These are phyloP conservation scores for Cacoxenus indagator DNA, from an alignment of 2,888 invertebrate genomes.

Conservation along the genomic window DNA sequence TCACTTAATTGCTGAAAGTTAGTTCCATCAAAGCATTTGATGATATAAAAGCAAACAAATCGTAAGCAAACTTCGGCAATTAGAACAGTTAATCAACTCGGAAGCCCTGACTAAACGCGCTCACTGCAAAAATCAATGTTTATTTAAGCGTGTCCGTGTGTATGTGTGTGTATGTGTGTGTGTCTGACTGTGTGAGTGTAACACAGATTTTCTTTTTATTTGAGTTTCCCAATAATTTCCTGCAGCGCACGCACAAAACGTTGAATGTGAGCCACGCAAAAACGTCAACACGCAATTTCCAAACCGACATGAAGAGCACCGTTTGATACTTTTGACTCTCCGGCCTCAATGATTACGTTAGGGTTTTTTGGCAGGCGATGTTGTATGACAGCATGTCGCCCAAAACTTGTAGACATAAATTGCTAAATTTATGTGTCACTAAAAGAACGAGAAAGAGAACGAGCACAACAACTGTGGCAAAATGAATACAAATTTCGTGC, in stretches of 20 bases:
- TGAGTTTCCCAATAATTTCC: conserved; percentile 10
- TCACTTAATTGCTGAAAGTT: conserved; percentile 3
- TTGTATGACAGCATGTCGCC: conserved; percentile 14
- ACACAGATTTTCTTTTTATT: neutral
- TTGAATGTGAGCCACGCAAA: conserved; percentile 6
- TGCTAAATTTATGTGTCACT: conserved; percentile 50
- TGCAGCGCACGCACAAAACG: neutral
- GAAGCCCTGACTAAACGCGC: neutral
- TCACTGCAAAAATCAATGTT: conserved; percentile 5
- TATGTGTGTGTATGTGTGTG: neutral
- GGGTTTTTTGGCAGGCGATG: neutral
- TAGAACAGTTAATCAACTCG: neutral
- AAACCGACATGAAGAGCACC: neutral
- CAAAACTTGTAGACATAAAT: conserved; percentile 49
- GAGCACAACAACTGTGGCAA: neutral
- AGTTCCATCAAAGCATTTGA: conserved; percentile 8
- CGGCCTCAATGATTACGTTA: neutral
- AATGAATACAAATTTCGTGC: neutral
- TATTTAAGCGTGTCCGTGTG: too few species aligned
- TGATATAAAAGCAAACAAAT: conserved; percentile 9
- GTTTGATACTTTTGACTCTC: neutral
- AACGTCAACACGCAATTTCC: conserved; percentile 5
- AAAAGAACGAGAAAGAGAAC: neutral
- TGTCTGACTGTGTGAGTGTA: neutral
- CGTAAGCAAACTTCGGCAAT: conserved; percentile 5